phyloP scores from a whole-genome alignment of 2,888 invertebrate genomes.

The Tholera decimalis region DNA sequence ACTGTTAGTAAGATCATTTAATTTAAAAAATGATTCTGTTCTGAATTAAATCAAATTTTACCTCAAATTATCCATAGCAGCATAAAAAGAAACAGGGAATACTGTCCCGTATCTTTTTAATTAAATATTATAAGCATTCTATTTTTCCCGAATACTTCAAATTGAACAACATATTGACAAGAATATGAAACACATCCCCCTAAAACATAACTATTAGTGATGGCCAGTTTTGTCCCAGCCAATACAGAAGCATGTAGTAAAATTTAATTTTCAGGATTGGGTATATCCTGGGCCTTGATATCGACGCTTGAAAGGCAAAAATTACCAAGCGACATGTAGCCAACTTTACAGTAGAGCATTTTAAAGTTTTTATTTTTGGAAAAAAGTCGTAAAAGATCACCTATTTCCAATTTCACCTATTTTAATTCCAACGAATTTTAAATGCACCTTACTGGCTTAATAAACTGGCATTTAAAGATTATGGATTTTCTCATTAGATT shows the following conservation, averaged over 20 bases:
- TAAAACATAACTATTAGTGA: constrained; percentile 13
- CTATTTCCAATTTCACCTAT: no score
- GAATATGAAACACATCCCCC: constrained; percentile 1
- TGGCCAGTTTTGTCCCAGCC: constrained; percentile 22
- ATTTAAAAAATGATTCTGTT: constrained; percentile 1
- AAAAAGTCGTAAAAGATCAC: no score
- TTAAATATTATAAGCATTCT: not conserved
- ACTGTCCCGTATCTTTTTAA: not conserved
- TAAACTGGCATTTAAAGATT: no score
- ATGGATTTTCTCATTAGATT: no score
- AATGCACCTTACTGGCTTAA: no score
- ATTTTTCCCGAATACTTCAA: not conserved
- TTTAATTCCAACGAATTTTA: no score
- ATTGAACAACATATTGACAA: not conserved
- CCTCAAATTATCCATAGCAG: constrained; percentile 41
- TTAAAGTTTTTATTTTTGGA: no score
- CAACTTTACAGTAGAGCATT: no score
- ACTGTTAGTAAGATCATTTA: constrained; percentile 17
- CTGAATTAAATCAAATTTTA: constrained; percentile 8
- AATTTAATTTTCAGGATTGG: not conserved
- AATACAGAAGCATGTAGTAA: not conserved
- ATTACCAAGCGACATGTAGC: no score
- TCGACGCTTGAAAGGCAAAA: not conserved
- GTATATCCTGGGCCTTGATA: not conserved
- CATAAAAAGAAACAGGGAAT: constrained; percentile 7